Evolutionary conservation across 1,140 invertebrate genomes (phyloP), one percentile per base, ranked within the genome.

Genomic region (Acromyrmex charruanus): DNA sequence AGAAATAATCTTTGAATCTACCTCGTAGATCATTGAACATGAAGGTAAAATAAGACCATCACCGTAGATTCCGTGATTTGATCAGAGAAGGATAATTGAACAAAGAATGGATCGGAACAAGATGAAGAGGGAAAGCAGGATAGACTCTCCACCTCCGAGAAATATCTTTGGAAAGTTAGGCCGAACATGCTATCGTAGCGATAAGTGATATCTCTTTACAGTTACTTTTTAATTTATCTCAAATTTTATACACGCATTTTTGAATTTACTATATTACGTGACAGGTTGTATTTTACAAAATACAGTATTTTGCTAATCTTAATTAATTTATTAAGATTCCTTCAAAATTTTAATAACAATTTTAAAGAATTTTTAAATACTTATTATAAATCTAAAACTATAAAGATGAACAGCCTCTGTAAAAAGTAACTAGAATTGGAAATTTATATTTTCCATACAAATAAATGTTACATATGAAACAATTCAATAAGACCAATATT

Each of bases 141-240:
- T 84, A 63, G 69, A 74, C 0, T 61, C 80, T 84, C 80, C 80
- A 35, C 18, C 25, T 25, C 25, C 39, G 69, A 74, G 80, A 84
- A 39, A 55, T 81, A 81, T 2, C 4, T 59, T 61, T 61, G 55
- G 39, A 75, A 75, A 84, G 39, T 75, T 55, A 63, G 55, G 3
- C n/a, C 69, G 55, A 84, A 74, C 69, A 84, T 84, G 80, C 55
- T 31, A 18, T 63, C 80, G 69, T 61, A 74, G 5, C 69, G 69
- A 61, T 14, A 18, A 28, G 12, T 44, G 28, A 51, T 51, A 31
- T 51, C 51, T 28, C 12, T 75, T 61, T 25, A 58, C 18, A 44
- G 39, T 59, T 31, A n/a, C 18, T 49, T 61, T 18, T 49, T 18
- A 0, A 31, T 51, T 28, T 44, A 10, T 28, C 12, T 49, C 12